Evolutionary conservation across 2,113 vertebrate species (phyloP).

Genomic region (Aramus guarauna): DNA sequence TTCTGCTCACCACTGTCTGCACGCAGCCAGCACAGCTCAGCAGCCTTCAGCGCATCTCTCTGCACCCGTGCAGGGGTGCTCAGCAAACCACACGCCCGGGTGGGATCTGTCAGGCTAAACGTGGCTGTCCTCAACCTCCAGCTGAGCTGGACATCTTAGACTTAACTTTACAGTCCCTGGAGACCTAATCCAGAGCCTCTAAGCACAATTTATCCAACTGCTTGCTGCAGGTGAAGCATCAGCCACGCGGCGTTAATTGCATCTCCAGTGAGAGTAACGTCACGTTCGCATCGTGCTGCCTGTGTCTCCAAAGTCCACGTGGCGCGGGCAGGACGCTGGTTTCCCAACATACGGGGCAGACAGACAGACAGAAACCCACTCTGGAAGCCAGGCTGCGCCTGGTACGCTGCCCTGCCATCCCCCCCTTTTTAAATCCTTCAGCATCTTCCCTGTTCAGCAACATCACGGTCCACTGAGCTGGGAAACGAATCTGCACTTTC

Average conservation of each 20-base stretch:
- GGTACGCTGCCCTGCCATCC: accelerated
- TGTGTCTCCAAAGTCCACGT: accelerated
- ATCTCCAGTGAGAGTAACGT: not conserved
- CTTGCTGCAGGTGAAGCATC: not conserved
- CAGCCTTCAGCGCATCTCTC: not conserved
- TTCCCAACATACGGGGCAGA: not conserved
- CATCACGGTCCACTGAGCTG: not conserved
- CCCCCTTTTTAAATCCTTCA: not conserved
- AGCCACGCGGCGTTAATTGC: accelerated
- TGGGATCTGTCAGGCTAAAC: not conserved
- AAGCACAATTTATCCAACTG: not conserved
- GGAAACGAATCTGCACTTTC: not conserved
- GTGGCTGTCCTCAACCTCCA: not conserved
- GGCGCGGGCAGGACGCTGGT: accelerated
- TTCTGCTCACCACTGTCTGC: not conserved
- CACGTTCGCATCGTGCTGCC: not conserved
- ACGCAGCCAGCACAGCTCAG: not conserved
- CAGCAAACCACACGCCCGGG: not conserved
- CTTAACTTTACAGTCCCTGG: too few species aligned
- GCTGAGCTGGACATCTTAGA: not conserved
- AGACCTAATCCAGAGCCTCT: not conserved
- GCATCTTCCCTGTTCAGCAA: not conserved
- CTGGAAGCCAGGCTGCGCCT: accelerated
- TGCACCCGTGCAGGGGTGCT: not conserved
- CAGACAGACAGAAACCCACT: not conserved